Evolutionary conservation across 2,113 vertebrate species (phyloP).

Genomic region (Chaetorhynchus papuensis): DNA sequence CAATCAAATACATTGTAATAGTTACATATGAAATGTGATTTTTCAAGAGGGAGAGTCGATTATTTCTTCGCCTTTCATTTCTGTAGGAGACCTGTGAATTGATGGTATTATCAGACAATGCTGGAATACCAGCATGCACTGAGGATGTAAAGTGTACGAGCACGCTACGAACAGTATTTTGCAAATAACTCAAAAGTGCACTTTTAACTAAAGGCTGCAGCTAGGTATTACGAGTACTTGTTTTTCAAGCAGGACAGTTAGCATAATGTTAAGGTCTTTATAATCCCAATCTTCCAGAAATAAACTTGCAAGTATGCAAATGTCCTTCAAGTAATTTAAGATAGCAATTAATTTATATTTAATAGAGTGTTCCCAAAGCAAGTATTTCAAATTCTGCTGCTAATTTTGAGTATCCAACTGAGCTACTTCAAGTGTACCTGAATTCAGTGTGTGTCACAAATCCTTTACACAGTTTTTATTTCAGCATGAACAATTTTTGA

Average conservation of each 20-base stretch:
- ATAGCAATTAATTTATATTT: neutral
- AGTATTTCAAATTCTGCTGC: neutral
- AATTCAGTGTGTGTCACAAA: neutral
- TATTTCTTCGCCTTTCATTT: constrained; percentile 7
- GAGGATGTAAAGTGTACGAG: neutral
- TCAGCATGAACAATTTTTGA: neutral
- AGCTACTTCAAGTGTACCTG: neutral
- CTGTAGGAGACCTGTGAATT: neutral
- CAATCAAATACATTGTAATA: constrained; percentile 46
- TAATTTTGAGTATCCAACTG: neutral
- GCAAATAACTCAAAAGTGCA: neutral
- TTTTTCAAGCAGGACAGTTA: neutral
- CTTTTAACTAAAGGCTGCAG: neutral
- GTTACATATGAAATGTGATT: constrained; percentile 41
- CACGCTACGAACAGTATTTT: neutral
- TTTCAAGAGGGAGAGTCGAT: neutral
- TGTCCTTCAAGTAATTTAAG: neutral
- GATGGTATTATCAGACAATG: neutral
- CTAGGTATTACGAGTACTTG: neutral
- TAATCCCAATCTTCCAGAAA: neutral
- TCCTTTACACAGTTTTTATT: neutral
- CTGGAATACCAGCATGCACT: neutral
- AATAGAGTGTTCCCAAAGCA: neutral
- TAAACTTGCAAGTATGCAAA: neutral
- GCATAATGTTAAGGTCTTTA: neutral